phyloP scores from a whole-genome alignment of 1,140 invertebrate genomes.

The Pentalonia nigronervosa region DNA sequence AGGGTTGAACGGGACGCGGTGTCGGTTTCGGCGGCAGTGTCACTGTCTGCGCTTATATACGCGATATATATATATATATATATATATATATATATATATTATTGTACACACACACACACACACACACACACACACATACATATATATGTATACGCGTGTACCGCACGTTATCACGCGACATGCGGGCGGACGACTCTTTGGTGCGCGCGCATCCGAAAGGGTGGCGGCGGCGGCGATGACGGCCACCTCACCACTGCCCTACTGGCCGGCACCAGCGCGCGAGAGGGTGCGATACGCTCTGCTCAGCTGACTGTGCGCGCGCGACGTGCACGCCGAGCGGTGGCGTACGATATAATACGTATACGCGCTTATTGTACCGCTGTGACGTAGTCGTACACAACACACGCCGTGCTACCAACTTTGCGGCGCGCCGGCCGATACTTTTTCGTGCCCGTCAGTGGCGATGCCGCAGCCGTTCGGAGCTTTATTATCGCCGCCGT shows the following conservation, averaged over 20 bases:
- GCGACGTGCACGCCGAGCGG: neutral
- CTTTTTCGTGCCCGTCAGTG: slow-evolving; percentile 50
- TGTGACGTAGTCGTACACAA: neutral
- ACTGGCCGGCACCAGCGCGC: neutral
- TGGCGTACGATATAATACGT: neutral
- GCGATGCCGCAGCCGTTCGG: slow-evolving; percentile 53
- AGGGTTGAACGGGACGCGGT: neutral
- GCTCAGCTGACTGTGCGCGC: slow-evolving; percentile 27
- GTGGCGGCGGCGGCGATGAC: neutral
- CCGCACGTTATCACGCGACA: slow-evolving; percentile 24
- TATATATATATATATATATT: neutral
- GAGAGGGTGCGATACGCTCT: neutral
- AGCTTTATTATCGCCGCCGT: slow-evolving; percentile 40
- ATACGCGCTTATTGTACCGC: neutral
- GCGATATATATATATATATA: neutral
- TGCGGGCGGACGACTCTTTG: slow-evolving; percentile 26
- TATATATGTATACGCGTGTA: neutral
- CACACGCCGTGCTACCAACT: slow-evolving; percentile 43
- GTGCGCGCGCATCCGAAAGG: neutral
- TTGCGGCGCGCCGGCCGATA: slow-evolving; percentile 23
- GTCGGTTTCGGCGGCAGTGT: neutral
- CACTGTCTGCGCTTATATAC: neutral
- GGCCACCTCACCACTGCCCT: neutral
- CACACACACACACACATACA: too few relatives aligned
- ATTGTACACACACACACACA: too few relatives aligned